phyloP scores from a whole-genome alignment of 2,888 invertebrate genomes.

The Odontomyia ornata region DNA sequence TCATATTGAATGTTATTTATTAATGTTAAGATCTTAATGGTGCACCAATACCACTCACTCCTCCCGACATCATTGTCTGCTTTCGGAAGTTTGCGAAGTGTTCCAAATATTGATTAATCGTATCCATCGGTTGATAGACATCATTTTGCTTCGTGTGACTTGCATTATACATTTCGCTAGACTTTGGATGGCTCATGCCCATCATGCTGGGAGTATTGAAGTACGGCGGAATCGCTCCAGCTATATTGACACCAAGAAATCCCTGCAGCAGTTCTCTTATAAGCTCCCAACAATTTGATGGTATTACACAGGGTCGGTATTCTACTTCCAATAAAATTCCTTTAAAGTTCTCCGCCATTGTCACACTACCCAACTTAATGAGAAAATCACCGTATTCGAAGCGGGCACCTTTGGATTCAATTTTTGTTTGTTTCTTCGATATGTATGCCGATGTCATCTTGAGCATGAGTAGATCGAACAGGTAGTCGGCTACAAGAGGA shows the following conservation, averaged over 20 bases:
- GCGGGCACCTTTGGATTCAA: slow-evolving; percentile 88
- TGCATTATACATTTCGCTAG: slow-evolving; percentile 56
- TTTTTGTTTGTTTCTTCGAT: slow-evolving; percentile 87
- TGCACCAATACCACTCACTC: slow-evolving; percentile 46
- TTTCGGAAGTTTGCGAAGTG: slow-evolving; percentile 91
- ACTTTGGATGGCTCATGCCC: slow-evolving; percentile 60
- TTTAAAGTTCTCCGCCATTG: slow-evolving; percentile 92
- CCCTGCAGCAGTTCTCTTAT: slow-evolving; percentile 92
- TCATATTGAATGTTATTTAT: neutral
- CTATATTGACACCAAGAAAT: slow-evolving; percentile 80
- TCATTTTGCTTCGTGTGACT: slow-evolving; percentile 81
- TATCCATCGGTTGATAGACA: slow-evolving; percentile 89
- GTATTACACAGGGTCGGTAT: slow-evolving; percentile 89
- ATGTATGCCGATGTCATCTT: slow-evolving; percentile 89
- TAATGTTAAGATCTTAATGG: slow-evolving; percentile 16
- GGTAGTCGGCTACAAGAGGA: slow-evolving; percentile 87
- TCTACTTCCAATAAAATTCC: slow-evolving; percentile 94
- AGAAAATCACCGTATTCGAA: slow-evolving; percentile 92
- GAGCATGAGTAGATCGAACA: slow-evolving; percentile 90
- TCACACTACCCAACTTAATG: slow-evolving; percentile 91
- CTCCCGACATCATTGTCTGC: slow-evolving; percentile 64
- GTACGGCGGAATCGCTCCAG: slow-evolving; percentile 77
- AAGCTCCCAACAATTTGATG: slow-evolving; percentile 89
- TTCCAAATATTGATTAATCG: slow-evolving; percentile 92
- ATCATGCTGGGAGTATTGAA: slow-evolving; percentile 60